Evolutionary conservation across 2,113 vertebrate species (phyloP), one percentile per base, ranked within the genome.

Genomic region (Benitochromis conjunctus): DNA sequence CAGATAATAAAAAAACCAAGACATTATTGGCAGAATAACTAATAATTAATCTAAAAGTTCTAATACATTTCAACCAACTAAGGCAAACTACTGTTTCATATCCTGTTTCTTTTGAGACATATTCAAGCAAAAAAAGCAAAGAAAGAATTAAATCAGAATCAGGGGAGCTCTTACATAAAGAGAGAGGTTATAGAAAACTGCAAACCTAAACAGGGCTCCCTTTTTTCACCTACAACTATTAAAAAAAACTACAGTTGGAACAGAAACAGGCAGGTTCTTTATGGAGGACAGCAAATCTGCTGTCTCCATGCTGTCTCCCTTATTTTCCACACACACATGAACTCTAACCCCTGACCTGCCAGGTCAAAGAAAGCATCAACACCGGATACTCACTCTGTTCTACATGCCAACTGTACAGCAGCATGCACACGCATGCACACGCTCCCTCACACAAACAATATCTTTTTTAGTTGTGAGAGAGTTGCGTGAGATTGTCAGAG

Each of bases 251-350:
- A 79, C 71, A 88, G 53, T 55, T 19, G 54, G 55, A 85, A 81
- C 82, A 93, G 57, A 89, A 43, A 86, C 21, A 66, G 66, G 74
- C 64, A 57, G 56, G 85, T 62, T 94, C 91, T 95, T 95, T 93
- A 79, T 87, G 81, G 86, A 88, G 76, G 85, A 88, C 92, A 62
- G 91, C 91, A 94, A 86, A 85, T 54, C 90, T 82, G 87, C 92
- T 94, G 91, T 94, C 91, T 93, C 92, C 80, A 85, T 77, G 62
- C 83, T 82, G 88, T 91, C 91, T 85, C 87, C 78, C 85, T 91
- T 83, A 91, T 87, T 94, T 92, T 93, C 93, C 91, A 92, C 88
- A 84, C 87, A 94, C 89, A 90, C 83, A 84, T 11, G 9, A 94
- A 94, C 94, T 88, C 64, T 88, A 41, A 92, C 92, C 92, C 81